These are phyloP conservation scores for Hydropotes inermis DNA, from an alignment of 2,113 vertebrate species.

Conservation along the genomic window DNA sequence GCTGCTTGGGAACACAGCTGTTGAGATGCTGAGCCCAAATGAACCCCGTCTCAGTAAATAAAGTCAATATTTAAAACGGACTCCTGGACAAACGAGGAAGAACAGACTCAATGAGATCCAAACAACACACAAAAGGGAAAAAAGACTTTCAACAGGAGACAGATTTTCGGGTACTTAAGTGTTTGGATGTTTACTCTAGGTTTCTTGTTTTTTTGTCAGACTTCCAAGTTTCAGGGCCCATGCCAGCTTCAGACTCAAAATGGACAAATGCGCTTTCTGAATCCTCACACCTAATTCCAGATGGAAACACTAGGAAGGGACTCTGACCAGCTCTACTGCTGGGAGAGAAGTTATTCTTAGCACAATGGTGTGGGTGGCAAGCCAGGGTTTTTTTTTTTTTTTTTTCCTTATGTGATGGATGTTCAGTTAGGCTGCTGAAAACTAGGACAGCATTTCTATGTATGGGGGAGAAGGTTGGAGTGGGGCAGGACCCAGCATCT, in stretches of 20 bases:
- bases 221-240: slow-evolving; percentile 14
- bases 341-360: slow-evolving; percentile 37
- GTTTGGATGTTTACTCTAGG: not conserved
- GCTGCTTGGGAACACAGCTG: not conserved
- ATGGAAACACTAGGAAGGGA: not conserved
- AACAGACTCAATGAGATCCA: not conserved
- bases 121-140: not conserved
- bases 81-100: not conserved
- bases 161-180: not conserved
- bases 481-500: slow-evolving; percentile 12
- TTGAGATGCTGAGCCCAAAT: not conserved
- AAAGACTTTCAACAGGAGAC: not conserved
- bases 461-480: not conserved
- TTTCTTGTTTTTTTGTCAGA: slow-evolving; percentile 38
- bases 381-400: not conserved
- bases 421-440: slow-evolving; percentile 62
- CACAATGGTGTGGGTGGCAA: not conserved
- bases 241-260: not conserved
- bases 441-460: slow-evolving; percentile 52
- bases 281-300: slow-evolving; percentile 40
- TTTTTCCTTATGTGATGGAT: slow-evolving; percentile 11
- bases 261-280: slow-evolving; percentile 45
- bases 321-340: slow-evolving; percentile 29
- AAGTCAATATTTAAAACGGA: not conserved
- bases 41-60: not conserved